Base-by-base conservation (phyloP, 1,140 invertebrate genomes). In the Drosophila obscura region DNA sequence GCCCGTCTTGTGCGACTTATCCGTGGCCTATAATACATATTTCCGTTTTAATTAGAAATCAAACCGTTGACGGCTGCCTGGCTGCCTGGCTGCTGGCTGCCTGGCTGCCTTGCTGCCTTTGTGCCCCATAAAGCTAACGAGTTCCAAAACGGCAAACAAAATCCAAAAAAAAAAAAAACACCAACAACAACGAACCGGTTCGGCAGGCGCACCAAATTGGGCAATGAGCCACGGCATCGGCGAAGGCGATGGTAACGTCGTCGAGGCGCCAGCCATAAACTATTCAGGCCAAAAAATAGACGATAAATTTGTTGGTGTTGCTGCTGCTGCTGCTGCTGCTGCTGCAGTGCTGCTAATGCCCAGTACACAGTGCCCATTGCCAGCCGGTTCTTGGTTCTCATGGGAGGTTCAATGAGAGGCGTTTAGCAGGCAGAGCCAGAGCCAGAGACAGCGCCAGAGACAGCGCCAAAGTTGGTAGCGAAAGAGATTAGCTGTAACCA, bases 1-100 rank as follows among this genome's bases (percentile, higher is more conserved):
- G 22, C 22, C 19, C 19, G 19, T 19, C 56, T 13, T 41, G 5
- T 24, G 22, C 7, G 15, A 41, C 41, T 39, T 41, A 19, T 45
- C 16, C 44, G 13, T 44, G 41, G 44, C 44, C 9, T 49, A 11
- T 43, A 26, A 57, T 57, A 78, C 81, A 81, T 85, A 85, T 87
- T 82, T 87, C 58, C 64, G 82, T 85, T 81, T 85, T 85, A 87
- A 85, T 85, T 87, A 76, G 82, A 85, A 74, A 82, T 49, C 65
- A 52, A 31, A 19, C 68, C 53, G 58, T 39, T 39, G 35, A 39
- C 35, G 35, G 35, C 11, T 39, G 35, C 35, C 35, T 39, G 4
- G 9, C 35, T 35, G 31, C 61, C 1, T n/a, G n/a, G n/a, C n/a
- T n/a, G n/a, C 58, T 68, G 43, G 58, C 57, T 67, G 67, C 11